Percentiles rank a stretch among this genome's conserved stretches.
Conservation (phyloP, 2,888 invertebrate genomes). For the Athetis lepigone region DNA sequence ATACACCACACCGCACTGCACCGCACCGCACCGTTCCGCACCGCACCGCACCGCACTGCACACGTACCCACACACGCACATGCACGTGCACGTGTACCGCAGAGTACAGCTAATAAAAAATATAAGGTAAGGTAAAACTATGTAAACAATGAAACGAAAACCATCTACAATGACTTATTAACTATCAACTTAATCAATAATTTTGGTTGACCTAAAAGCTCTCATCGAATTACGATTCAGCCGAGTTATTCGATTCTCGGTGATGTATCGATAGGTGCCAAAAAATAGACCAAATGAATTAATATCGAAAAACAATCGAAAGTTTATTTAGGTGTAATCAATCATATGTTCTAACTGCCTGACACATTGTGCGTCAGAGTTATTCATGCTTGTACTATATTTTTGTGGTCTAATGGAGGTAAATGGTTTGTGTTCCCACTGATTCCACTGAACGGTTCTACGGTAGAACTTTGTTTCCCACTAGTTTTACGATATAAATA, state of each 20-base stretch:
- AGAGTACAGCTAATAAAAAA: no score
- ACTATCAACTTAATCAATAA: constrained; percentile 34
- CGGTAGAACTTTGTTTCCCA: no score
- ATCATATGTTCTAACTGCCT: constrained; percentile 49
- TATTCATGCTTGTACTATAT: constrained; percentile 38
- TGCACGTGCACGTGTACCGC: no score
- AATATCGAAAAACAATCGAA: constrained; percentile 52
- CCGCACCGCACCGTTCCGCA: no score
- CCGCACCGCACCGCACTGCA: no score
- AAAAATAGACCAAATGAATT: constrained; percentile 47
- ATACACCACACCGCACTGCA: no score
- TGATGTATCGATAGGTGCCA: constrained; percentile 37
- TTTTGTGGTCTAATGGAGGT: constrained; percentile 35
- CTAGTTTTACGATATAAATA: no score
- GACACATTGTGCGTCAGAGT: constrained; percentile 45
- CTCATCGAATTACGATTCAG: constrained; percentile 25
- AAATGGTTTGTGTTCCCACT: no score
- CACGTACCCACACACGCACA: no score
- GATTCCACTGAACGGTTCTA: no score
- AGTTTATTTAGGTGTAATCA: constrained; percentile 56
- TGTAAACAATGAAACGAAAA: constrained; percentile 3
- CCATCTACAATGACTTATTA: constrained; percentile 25
- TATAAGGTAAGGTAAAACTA: not conserved
- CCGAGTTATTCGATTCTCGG: constrained; percentile 32
- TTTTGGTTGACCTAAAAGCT: constrained; percentile 47